Evolutionary conservation across 2,888 invertebrate species (phyloP), one percentile per base, ranked within the genome.

Genomic region (Drosophila mettleri): DNA sequence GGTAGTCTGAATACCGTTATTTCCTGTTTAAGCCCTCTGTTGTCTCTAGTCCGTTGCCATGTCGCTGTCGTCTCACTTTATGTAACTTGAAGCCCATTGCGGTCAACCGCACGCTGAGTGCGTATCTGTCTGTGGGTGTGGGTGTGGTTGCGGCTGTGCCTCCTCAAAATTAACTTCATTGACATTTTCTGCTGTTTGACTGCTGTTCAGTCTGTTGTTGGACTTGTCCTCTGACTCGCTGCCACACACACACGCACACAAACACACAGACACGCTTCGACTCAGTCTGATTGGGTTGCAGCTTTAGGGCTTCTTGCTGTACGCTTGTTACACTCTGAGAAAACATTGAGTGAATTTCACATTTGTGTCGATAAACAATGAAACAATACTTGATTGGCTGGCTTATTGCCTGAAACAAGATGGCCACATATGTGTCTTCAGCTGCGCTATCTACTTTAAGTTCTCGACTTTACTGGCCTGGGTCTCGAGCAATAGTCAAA

Each of bases 81-180:
- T 53, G 33, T 33, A 22, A n/a, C 69, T 46, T 48, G 49, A 66
- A 66, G 80, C 65, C 67, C 86, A 73, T 67, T 83, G 83, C 45
- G 81, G 86, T 64, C 53, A 62, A 41, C 74, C 79, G 20, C 82
- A 81, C 72, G 80, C 66, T 65, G 65, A 53, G 36, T 60, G 51
- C 14, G 58, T 69, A 14, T 51, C 14, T 51, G 39, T 45, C 16
- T 36, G 20, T 6, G 43, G 49, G 20, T 53, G 38, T 46, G 9
- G 9, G 14, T 16, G 57, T 49, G 24, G 4, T 20, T 78, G 49
- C 38, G 38, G 16, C 41, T 54, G 53, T 43, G 46, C 27, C 49
- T 53, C 34, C 63, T 71, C 61, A 77, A 88, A 88, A 88, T 89
- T 74, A 85, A 85, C 80, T 73, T 64, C 74, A 69, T 71, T 72